phyloP scores from a whole-genome alignment of 2,113 vertebrate species.

The Urocolius indicus region DNA sequence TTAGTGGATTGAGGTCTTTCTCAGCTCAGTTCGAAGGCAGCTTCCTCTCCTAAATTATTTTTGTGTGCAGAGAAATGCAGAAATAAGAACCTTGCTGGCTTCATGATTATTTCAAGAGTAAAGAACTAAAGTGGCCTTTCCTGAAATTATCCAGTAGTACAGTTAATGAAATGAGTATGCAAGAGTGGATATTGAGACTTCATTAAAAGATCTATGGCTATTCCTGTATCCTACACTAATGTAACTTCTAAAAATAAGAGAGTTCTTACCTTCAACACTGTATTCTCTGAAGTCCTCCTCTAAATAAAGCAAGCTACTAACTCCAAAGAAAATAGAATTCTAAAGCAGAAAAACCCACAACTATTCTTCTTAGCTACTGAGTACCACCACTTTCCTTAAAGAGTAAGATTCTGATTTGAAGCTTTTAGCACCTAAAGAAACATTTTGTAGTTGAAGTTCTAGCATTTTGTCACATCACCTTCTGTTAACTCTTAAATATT shows the following conservation, averaged over 20 bases:
- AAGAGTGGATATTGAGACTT: neutral
- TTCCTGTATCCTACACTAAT: neutral
- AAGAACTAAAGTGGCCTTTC: neutral
- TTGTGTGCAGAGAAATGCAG: neutral
- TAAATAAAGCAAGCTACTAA: neutral
- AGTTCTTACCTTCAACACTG: neutral
- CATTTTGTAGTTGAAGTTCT: neutral
- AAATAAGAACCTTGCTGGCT: neutral
- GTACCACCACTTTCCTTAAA: neutral
- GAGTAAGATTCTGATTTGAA: neutral
- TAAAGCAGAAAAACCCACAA: neutral
- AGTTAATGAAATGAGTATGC: neutral
- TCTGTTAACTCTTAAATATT: slow-evolving; percentile 44
- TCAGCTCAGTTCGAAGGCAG: neutral
- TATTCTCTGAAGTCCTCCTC: neutral
- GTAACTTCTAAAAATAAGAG: neutral
- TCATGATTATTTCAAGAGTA: neutral
- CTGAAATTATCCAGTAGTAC: neutral
- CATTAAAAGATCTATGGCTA: neutral
- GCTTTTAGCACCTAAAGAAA: slow-evolving; percentile 55
- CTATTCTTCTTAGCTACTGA: neutral
- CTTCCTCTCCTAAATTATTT: neutral
- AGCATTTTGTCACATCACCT: slow-evolving; percentile 46
- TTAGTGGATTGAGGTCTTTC: neutral
- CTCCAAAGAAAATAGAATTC: neutral